phyloP scores from a whole-genome alignment of 2,797 vertebrate species.

The Babyrousa celebensis region DNA sequence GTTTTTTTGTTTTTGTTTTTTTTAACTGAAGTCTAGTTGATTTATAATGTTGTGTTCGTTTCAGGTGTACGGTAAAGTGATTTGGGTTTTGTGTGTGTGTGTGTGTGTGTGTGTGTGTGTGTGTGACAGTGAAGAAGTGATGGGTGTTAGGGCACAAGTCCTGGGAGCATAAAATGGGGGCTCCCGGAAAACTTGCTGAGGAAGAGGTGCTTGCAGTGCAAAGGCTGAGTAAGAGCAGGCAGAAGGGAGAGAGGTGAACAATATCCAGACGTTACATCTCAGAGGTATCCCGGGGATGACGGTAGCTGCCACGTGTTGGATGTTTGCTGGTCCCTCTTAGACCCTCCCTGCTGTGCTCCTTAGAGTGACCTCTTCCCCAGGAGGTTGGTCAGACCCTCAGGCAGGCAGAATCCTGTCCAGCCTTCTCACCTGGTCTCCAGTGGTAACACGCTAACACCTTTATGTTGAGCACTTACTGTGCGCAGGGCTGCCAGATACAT shows the following conservation, averaged over 20 bases:
- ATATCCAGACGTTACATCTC: not conserved
- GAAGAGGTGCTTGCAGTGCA: not conserved
- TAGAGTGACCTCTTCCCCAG: not conserved
- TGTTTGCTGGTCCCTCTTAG: not conserved
- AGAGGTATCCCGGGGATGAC: not conserved
- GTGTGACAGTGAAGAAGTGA: not conserved
- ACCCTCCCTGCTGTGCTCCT: not conserved
- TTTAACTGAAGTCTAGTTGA: no score
- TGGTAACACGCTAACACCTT: constrained; percentile 3
- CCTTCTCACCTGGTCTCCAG: not conserved
- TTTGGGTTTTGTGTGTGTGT: no score
- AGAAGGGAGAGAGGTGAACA: not conserved
- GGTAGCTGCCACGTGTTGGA: not conserved
- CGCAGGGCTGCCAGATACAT: not conserved
- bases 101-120: no score
- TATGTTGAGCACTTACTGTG: not conserved
- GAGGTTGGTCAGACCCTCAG: not conserved
- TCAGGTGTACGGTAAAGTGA: no score
- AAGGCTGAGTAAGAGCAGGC: not conserved
- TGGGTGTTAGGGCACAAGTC: not conserved
- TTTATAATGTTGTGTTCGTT: no score
- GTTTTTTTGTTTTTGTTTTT: no score
- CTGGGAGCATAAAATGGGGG: not conserved
- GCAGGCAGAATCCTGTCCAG: not conserved
- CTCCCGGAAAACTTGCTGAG: not conserved